These are phyloP conservation scores for Andinoacara biseriatus DNA, from an alignment of 2,113 vertebrate genomes.

Conservation along the genomic window DNA sequence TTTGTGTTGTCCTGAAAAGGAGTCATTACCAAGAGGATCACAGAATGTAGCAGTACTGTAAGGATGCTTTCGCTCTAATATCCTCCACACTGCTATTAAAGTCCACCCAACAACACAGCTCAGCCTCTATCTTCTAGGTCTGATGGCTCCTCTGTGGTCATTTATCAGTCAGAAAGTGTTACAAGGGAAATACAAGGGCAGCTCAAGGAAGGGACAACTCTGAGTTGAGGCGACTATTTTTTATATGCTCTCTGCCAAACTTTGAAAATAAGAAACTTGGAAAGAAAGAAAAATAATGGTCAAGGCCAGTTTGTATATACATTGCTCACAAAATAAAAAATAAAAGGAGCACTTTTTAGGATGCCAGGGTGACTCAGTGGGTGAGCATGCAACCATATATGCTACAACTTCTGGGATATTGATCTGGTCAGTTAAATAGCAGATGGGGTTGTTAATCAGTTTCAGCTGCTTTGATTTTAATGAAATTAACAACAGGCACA, in stretches of 20 bases:
- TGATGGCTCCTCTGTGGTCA: slow-evolving; percentile 49
- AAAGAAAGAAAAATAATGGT: background rate
- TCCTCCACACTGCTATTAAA: slow-evolving; percentile 33
- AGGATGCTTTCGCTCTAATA: slow-evolving; percentile 45
- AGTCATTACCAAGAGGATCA: slow-evolving; percentile 16
- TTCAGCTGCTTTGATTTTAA: too few relatives aligned
- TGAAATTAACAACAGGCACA: too few relatives aligned
- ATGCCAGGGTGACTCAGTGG: too few relatives aligned
- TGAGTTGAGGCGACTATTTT: slow-evolving; percentile 8
- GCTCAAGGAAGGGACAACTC: slow-evolving; percentile 29
- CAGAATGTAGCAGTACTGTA: slow-evolving; percentile 14
- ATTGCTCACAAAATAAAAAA: too few relatives aligned
- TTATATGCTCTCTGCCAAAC: slow-evolving; percentile 22
- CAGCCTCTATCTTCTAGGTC: slow-evolving; percentile 16
- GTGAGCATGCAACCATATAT: too few relatives aligned
- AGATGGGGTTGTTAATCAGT: too few relatives aligned
- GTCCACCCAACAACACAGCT: slow-evolving; percentile 27
- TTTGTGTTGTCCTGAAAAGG: slow-evolving; percentile 21
- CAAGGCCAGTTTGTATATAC: background rate
- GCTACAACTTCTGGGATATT: too few relatives aligned
- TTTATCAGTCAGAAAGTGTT: slow-evolving; percentile 57
- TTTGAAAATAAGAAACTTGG: slow-evolving; percentile 33
- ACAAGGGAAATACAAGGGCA: slow-evolving; percentile 38
- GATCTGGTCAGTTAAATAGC: too few relatives aligned
- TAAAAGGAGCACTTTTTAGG: too few relatives aligned